Percentiles rank a stretch among this genome's conserved stretches.
phyloP scores from a whole-genome alignment of 2,797 vertebrate species.

The Trachurus trachurus region DNA sequence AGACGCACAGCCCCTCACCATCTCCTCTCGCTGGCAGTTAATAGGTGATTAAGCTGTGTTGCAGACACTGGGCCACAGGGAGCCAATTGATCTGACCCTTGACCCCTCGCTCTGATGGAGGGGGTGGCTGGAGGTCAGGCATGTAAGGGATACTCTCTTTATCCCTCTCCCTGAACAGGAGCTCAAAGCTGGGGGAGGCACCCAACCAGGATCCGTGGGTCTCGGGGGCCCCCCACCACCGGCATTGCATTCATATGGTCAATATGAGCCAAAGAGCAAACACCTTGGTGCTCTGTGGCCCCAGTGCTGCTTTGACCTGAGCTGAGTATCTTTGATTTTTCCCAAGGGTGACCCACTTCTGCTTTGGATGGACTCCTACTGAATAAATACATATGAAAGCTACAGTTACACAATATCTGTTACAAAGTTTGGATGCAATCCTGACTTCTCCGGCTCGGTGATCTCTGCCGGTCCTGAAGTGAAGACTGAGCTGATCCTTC shows the following conservation, averaged over 20 bases:
- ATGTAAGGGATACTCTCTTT: constrained; percentile 99
- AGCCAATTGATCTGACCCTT: constrained; percentile 94
- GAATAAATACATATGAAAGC: constrained; percentile 21
- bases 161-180: constrained; percentile 93
- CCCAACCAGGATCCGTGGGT: constrained; percentile 89
- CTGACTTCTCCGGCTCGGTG: constrained; percentile 25
- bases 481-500: constrained; percentile 67
- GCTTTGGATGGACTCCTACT: constrained; percentile 6
- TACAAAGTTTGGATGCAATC: constrained; percentile 12
- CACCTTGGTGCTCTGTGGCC: constrained; percentile 73
- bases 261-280: constrained; percentile 91
- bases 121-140: constrained; percentile 95
- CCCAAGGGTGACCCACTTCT: constrained; percentile 49
- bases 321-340: constrained; percentile 67
- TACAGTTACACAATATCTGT: constrained; percentile 4
- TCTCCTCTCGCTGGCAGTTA: constrained; percentile 82
- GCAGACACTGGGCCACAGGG: constrained; percentile 91
- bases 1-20: constrained; percentile 21
- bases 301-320: constrained; percentile 65
- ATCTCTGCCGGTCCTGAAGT: constrained; percentile 50
- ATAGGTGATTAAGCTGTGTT: constrained; percentile 96
- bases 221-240: constrained; percentile 82
- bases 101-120: constrained; percentile 87
- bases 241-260: constrained; percentile 89
- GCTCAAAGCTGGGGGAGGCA: constrained; percentile 93